Conservation (phyloP, 1,140 invertebrate genomes). For the Brachionus asplanchnoidis region DNA sequence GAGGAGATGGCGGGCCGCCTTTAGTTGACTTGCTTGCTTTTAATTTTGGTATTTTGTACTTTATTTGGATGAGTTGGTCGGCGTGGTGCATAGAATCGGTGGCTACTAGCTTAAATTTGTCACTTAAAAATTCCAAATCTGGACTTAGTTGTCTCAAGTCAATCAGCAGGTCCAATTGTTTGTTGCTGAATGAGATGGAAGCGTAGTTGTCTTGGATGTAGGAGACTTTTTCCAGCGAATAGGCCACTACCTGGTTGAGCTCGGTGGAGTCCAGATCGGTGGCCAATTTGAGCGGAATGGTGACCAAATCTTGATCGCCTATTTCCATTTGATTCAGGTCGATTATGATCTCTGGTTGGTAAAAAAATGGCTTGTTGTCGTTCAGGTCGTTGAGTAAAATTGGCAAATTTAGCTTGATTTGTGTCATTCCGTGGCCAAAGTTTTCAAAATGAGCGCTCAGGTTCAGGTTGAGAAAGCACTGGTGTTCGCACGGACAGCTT, state of each 20-base stretch:
- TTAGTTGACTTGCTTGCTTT: not conserved
- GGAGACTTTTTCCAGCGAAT: conserved; percentile 4
- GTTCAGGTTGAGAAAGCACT: conserved; percentile 5
- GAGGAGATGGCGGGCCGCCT: not conserved
- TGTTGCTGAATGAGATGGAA: not conserved
- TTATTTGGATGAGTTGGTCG: not conserved
- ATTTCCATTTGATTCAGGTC: not conserved
- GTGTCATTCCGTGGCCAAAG: not conserved
- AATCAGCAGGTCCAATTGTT: not conserved
- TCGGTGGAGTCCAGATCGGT: not conserved
- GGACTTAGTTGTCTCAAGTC: not conserved
- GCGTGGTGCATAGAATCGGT: not conserved
- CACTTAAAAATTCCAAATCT: not conserved
- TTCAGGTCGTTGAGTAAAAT: conserved; percentile 1
- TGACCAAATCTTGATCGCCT: not conserved
- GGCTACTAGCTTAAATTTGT: not conserved
- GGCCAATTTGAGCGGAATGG: not conserved
- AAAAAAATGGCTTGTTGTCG: conserved; percentile 34
- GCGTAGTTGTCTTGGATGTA: not conserved
- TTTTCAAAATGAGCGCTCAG: not conserved
- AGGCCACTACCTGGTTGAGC: not conserved
- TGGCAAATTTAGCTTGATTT: not conserved
- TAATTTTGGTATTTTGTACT: not conserved
- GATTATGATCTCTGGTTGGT: conserved; percentile 1
- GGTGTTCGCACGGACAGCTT: not conserved